Conservation (phyloP, 2,888 invertebrate species). For the Pseudeuparius sepicola region DNA sequence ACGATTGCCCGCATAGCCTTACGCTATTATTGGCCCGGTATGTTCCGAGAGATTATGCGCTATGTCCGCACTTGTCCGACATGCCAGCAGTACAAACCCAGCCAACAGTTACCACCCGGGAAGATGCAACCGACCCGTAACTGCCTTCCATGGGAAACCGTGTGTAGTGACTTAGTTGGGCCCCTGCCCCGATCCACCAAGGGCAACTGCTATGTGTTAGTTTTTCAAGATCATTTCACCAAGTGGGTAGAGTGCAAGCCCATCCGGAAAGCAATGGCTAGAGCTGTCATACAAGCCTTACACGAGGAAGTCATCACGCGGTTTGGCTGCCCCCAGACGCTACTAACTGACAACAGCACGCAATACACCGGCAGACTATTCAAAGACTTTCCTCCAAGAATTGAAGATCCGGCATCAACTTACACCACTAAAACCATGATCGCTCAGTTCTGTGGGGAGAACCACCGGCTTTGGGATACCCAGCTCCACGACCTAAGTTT, state of each 20-base stretch:
- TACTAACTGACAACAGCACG: slow-evolving; percentile 4
- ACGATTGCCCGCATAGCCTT: slow-evolving; percentile 21
- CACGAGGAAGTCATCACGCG: slow-evolving; percentile 2
- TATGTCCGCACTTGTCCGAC: slow-evolving; percentile 23
- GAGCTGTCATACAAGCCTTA: slow-evolving; percentile 10
- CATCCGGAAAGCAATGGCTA: slow-evolving; percentile 16
- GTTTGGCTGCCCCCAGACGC: slow-evolving; percentile 2
- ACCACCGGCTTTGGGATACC: neutral
- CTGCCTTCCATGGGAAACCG: slow-evolving; percentile 8
- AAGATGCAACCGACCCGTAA: slow-evolving; percentile 17
- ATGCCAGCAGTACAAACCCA: slow-evolving; percentile 24
- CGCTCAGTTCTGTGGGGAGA: neutral
- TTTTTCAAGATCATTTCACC: slow-evolving; percentile 21
- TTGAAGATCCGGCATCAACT: neutral
- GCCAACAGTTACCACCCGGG: slow-evolving; percentile 19
- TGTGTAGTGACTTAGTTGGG: slow-evolving; percentile 11
- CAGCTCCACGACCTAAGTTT: neutral
- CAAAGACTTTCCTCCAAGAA: no score
- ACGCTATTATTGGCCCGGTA: slow-evolving; percentile 28
- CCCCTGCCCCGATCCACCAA: slow-evolving; percentile 9
- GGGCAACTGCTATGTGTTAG: slow-evolving; percentile 17
- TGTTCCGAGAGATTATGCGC: slow-evolving; percentile 21
- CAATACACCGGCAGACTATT: no score
- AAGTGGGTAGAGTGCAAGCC: slow-evolving; percentile 21
- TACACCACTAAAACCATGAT: slow-evolving; percentile 1